Percentiles rank a stretch among this genome's conserved stretches.
phyloP scores from a whole-genome alignment of 2,888 invertebrate species.

The Apotomis turbidana region DNA sequence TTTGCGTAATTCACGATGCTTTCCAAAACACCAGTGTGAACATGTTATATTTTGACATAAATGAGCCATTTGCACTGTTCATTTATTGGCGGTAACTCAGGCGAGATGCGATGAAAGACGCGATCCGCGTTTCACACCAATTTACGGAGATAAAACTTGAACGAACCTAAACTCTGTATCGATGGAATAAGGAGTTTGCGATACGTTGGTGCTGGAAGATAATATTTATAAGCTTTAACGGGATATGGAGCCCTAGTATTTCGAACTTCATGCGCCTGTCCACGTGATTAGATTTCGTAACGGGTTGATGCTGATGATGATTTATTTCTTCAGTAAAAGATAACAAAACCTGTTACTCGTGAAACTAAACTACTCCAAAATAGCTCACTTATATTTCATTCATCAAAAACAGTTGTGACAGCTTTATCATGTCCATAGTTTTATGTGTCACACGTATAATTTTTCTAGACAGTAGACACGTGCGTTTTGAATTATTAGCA shows the following conservation, averaged over 20 bases:
- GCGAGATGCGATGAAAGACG: conserved; percentile 30
- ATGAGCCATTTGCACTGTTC: background rate
- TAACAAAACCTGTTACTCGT: too few relatives aligned
- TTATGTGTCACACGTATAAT: too few relatives aligned
- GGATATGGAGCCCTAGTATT: conserved; percentile 18
- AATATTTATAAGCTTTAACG: background rate
- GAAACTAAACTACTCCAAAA: too few relatives aligned
- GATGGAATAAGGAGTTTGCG: background rate
- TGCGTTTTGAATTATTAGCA: background rate
- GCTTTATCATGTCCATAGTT: too few relatives aligned
- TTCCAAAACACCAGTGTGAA: conserved; percentile 8
- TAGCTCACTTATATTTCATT: too few relatives aligned
- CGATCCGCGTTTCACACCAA: conserved; percentile 1
- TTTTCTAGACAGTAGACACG: background rate
- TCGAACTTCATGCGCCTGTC: conserved; percentile 1
- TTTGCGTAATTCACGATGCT: conserved; percentile 16
- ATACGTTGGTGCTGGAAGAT: too few relatives aligned
- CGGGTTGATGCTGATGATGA: too few relatives aligned
- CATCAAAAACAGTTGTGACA: too few relatives aligned
- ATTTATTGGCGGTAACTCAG: conserved; percentile 19
- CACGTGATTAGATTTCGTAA: background rate
- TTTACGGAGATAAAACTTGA: background rate
- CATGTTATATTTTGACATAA: background rate
- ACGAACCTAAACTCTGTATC: background rate
- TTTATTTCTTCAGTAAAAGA: too few relatives aligned